Percentiles rank a stretch among this genome's conserved stretches.
Conservation (phyloP, 2,888 invertebrate species). For the Polydrusus cervinus region DNA sequence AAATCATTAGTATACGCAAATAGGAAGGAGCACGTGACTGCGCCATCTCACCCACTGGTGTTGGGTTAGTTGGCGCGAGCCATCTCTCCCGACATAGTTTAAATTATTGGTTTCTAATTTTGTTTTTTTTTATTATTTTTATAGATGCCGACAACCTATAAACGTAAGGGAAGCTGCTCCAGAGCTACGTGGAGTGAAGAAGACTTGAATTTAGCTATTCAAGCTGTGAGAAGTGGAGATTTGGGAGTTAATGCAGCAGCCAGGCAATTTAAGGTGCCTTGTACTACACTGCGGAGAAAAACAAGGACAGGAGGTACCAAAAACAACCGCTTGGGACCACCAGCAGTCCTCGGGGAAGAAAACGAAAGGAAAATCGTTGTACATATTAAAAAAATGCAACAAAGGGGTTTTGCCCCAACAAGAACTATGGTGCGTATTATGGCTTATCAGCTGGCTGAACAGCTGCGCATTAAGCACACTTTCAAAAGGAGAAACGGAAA, state of each 20-base stretch:
- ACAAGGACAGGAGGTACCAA: not conserved
- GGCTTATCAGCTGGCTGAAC: conserved; percentile 49
- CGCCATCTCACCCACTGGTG: no score
- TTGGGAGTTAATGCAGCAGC: not conserved
- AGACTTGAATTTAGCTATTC: conserved; percentile 21
- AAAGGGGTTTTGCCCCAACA: conserved; percentile 51
- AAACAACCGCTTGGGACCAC: conserved; percentile 34
- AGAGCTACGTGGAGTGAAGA: conserved; percentile 33
- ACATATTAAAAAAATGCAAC: conserved; percentile 52
- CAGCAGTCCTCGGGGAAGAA: conserved; percentile 28
- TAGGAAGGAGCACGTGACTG: no score
- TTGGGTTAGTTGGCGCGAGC: no score
- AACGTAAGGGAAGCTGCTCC: conserved; percentile 17
- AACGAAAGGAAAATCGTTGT: conserved; percentile 16
- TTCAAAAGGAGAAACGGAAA: conserved; percentile 42
- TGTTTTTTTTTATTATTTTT: not conserved
- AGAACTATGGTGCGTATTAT: conserved; percentile 42
- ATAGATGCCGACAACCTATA: conserved; percentile 31
- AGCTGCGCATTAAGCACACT: conserved; percentile 44
- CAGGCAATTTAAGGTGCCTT: not conserved
- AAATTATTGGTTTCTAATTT: no score
- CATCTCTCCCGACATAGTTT: no score
- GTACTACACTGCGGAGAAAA: not conserved
- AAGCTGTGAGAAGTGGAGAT: not conserved
- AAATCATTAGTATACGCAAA: no score